Conservation (phyloP, 30 jellyfish, hydroid and myxozoan species). For the Cassiopea andromeda region DNA sequence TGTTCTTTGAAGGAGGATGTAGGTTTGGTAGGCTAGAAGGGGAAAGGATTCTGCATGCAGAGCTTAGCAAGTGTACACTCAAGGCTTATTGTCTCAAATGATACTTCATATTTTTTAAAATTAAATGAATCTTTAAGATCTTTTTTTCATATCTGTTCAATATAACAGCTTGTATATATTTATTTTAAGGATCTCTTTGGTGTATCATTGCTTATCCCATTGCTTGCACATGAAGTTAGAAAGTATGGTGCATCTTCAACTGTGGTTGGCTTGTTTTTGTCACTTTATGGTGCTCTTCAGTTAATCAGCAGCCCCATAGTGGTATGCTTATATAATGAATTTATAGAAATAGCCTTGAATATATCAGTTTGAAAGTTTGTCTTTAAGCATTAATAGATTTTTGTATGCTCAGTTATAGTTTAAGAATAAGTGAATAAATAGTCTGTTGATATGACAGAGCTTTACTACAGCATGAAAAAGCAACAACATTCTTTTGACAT, state of each 20-base stretch:
- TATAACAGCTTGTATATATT: neutral
- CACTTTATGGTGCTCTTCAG: constrained; percentile 90
- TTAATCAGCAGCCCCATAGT: constrained; percentile 87
- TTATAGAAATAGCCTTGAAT: neutral
- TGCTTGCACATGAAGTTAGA: constrained; percentile 87
- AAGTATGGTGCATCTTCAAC: constrained; percentile 90
- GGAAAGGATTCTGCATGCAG: neutral
- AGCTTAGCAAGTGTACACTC: neutral
- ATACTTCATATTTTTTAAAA: neutral
- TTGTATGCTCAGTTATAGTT: too few relatives aligned
- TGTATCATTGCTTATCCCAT: constrained; percentile 84
- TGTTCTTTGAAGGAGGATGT: too few relatives aligned
- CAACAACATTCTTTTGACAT: too few relatives aligned
- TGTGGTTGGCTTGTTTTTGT: constrained; percentile 83
- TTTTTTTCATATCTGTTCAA: neutral
- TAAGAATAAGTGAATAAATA: too few relatives aligned
- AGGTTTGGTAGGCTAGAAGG: too few relatives aligned
- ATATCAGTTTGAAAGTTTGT: too few relatives aligned
- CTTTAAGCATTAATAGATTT: too few relatives aligned
- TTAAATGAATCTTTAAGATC: too few relatives aligned
- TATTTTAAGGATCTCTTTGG: constrained; percentile 86
- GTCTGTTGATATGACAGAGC: too few relatives aligned
- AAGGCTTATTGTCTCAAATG: neutral
- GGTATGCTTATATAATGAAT: constrained; percentile 40
- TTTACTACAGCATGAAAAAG: too few relatives aligned